Percentiles rank a stretch among this genome's conserved stretches.
phyloP scores from a whole-genome alignment of 2,113 vertebrate genomes.

The Neomonachus schauinslandi region DNA sequence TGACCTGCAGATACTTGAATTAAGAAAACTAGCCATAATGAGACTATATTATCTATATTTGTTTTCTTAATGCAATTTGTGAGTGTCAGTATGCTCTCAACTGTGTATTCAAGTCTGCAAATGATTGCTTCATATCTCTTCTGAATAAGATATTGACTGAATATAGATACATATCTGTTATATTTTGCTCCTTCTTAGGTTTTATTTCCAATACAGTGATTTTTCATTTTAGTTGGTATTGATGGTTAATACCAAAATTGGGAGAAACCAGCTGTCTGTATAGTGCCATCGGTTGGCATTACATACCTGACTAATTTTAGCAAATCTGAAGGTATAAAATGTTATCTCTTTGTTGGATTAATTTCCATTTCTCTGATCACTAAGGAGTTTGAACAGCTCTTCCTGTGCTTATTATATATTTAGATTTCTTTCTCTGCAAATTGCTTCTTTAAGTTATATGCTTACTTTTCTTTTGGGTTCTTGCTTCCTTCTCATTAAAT shows the following conservation, averaged over 20 bases:
- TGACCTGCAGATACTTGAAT: background rate
- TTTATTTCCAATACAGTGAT: background rate
- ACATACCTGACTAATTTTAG: constrained; percentile 29
- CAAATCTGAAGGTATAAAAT: background rate
- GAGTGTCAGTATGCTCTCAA: background rate
- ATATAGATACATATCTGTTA: background rate
- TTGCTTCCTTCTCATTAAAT: background rate
- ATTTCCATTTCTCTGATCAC: constrained; percentile 21
- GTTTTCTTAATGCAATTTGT: constrained; percentile 4
- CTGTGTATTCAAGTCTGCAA: background rate
- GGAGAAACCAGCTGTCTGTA: background rate
- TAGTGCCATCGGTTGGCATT: background rate
- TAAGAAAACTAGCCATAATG: background rate
- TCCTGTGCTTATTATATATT: background rate
- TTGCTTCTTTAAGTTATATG: background rate
- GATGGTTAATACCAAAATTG: background rate
- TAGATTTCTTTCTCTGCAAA: background rate
- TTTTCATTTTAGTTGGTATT: background rate
- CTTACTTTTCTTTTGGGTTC: background rate
- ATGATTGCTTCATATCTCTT: background rate
- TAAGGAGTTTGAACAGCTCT: background rate
- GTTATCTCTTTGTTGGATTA: background rate
- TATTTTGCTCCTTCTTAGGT: background rate
- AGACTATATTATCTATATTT: background rate
- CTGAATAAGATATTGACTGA: background rate